Evolutionary conservation across 2,113 vertebrate genomes (phyloP).

Genomic region (Siniperca chuatsi): DNA sequence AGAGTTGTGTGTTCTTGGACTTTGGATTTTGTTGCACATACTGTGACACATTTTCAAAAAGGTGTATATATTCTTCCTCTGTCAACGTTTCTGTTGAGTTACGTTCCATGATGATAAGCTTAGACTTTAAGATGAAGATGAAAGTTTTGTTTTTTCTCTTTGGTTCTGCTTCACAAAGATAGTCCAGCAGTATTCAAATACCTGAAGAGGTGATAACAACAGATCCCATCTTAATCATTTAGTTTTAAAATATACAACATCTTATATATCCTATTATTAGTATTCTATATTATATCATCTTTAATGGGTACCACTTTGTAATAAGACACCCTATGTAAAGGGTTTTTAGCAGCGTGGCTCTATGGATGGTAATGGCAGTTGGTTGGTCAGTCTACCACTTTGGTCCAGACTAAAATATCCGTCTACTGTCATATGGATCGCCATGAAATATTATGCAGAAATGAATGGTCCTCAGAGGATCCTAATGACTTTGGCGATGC

Average conservation of each 20-base stretch:
- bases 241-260: not conserved
- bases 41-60: not conserved
- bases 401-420: too few species aligned
- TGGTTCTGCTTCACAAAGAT: not conserved
- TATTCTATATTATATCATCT: not conserved
- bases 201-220: conserved; percentile 11
- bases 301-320: not conserved
- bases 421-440: too few species aligned
- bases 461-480: too few species aligned
- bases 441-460: too few species aligned
- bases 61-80: not conserved
- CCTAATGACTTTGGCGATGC: too few species aligned
- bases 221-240: not conserved
- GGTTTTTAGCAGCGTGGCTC: too few species aligned
- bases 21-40: not conserved
- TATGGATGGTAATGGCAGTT: too few species aligned
- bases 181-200: not conserved
- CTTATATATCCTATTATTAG: not conserved
- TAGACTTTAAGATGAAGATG: not conserved
- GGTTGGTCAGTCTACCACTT: too few species aligned
- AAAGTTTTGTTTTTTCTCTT: not conserved
- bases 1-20: conserved; percentile 35
- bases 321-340: not conserved
- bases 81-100: not conserved
- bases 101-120: not conserved